These are phyloP conservation scores for Smithornis capensis DNA, from an alignment of 2,113 vertebrate species.

Conservation along the genomic window DNA sequence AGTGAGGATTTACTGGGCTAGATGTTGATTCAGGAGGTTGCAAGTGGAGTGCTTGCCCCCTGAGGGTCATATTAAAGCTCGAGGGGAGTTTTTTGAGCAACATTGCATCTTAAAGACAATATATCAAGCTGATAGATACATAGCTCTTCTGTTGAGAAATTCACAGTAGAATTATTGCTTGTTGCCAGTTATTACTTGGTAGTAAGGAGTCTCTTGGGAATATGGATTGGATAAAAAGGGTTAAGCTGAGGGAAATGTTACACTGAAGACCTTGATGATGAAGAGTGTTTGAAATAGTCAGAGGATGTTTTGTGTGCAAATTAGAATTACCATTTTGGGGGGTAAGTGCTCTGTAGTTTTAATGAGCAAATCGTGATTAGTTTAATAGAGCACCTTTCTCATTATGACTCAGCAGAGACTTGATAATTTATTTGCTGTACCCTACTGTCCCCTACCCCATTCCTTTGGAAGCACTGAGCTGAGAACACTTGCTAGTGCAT, in stretches of 20 bases:
- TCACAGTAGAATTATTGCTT: slow-evolving; percentile 66
- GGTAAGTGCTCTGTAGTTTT: slow-evolving; percentile 31
- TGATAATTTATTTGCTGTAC: neutral
- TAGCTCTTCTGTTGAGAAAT: slow-evolving; percentile 64
- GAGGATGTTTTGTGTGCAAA: neutral
- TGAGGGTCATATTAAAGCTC: slow-evolving; percentile 76
- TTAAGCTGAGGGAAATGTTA: slow-evolving; percentile 59
- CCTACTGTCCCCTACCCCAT: neutral
- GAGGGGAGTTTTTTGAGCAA: slow-evolving; percentile 72
- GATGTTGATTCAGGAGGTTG: slow-evolving; percentile 79
- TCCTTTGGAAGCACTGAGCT: neutral
- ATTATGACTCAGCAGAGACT: slow-evolving; percentile 16
- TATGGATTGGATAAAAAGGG: slow-evolving; percentile 63
- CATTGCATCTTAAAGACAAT: slow-evolving; percentile 68
- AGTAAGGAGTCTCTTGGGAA: slow-evolving; percentile 59
- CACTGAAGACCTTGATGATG: slow-evolving; percentile 30
- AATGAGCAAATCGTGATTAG: neutral
- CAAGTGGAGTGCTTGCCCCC: slow-evolving; percentile 69
- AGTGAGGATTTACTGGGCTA: slow-evolving; percentile 73
- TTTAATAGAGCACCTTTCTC: slow-evolving; percentile 37
- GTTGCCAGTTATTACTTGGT: slow-evolving; percentile 67
- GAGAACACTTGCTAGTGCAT: neutral
- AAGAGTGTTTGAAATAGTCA: slow-evolving; percentile 11
- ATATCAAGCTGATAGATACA: slow-evolving; percentile 75
- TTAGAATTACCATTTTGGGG: neutral